phyloP scores from a whole-genome alignment of 2,113 vertebrate species.

The Donacobius atricapilla region DNA sequence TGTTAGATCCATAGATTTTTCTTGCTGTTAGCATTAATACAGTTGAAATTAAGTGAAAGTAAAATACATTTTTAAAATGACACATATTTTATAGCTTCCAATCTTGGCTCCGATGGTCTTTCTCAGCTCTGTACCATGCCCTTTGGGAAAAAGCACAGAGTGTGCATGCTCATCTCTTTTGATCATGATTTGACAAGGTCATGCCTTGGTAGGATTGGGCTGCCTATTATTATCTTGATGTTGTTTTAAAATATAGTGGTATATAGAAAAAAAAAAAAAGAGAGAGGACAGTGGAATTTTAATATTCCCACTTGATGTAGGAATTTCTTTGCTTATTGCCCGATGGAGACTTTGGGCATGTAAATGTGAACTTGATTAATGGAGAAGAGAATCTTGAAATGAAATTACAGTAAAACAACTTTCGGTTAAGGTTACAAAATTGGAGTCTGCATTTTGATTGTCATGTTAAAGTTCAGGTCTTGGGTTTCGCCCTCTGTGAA shows the following conservation, averaged over 20 bases:
- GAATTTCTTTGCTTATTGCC: not conserved
- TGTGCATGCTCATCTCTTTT: slow-evolving; percentile 18
- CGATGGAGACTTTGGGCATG: not conserved
- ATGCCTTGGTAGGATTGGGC: not conserved
- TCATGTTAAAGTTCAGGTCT: not conserved
- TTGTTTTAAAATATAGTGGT: slow-evolving; percentile 11
- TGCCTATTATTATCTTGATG: slow-evolving; percentile 36
- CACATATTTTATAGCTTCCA: not conserved
- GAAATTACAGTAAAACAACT: not conserved
- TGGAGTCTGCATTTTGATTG: not conserved
- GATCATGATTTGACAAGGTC: slow-evolving; percentile 48
- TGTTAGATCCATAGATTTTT: not conserved
- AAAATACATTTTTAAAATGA: not conserved
- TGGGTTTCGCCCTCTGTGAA: not conserved
- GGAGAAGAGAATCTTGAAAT: not conserved
- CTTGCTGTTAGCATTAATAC: not conserved
- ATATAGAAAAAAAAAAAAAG: not conserved
- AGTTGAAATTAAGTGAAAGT: not conserved
- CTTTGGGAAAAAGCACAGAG: slow-evolving; percentile 4
- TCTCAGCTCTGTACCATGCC: not conserved
- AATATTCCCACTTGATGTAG: not conserved
- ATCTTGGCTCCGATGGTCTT: not conserved
- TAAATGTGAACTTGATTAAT: not conserved
- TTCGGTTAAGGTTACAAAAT: not conserved
- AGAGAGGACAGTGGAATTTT: not conserved